Conservation (phyloP, 2,113 vertebrate genomes). For the Tachycineta bicolor region DNA sequence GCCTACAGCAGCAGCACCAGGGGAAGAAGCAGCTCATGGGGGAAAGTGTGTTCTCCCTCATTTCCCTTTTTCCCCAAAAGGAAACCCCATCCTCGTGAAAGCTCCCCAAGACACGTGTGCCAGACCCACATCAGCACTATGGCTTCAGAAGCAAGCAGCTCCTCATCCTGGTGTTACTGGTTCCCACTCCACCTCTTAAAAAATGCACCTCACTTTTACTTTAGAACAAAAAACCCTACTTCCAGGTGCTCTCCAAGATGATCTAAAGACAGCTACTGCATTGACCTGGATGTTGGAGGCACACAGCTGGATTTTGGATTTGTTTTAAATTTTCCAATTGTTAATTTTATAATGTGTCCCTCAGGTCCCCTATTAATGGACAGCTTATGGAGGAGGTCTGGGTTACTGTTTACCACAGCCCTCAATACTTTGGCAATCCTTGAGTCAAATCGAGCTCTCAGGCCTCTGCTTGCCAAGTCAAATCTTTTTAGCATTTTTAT, state of each 20-base stretch:
- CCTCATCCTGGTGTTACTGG: not conserved
- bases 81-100: not conserved
- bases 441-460: not conserved
- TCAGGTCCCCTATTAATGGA: slow-evolving; percentile 38
- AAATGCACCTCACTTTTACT: not conserved
- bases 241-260: not conserved
- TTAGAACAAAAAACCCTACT: not conserved
- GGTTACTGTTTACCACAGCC: slow-evolving; percentile 53
- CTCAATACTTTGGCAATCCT: slow-evolving; percentile 44
- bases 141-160: not conserved
- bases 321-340: slow-evolving; percentile 34
- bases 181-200: not conserved
- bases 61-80: not conserved
- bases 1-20: not conserved
- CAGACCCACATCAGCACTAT: not conserved
- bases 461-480: slow-evolving; percentile 44
- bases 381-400: slow-evolving; percentile 45
- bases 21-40: not conserved
- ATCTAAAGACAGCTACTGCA: not conserved
- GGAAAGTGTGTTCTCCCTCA: not conserved
- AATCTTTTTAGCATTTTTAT: slow-evolving; percentile 56
- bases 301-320: not conserved
- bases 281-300: not conserved
- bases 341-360: slow-evolving; percentile 59
- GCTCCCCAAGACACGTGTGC: rapidly evolving